Evolutionary conservation across 2,888 invertebrate genomes (phyloP), one percentile per base, ranked within the genome.

Genomic region (Drosophila vallismaia): DNA sequence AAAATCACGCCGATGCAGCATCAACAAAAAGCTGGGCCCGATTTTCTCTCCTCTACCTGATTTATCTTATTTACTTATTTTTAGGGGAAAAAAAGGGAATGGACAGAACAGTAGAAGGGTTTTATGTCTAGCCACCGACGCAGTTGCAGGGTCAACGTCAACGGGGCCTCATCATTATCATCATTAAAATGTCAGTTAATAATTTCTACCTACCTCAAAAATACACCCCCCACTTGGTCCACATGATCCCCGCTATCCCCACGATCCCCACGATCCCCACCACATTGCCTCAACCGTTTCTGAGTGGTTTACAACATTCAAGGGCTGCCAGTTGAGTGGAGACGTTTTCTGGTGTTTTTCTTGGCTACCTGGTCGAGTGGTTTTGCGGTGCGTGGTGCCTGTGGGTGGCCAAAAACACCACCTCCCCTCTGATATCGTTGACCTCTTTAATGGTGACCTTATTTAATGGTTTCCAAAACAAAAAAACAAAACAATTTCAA

Each of bases 121-220:
- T 74, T 84, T 68, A 76, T 76, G 88, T 81, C 86, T 87, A 88
- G 84, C 84, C 84, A 87, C 84, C 84, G 89, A 88, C 83, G 88
- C 89, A 84, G 89, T 88, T 79, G 79, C 82, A 76, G 71, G 66
- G 59, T 56, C 79, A 68, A 60, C 73, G 62, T 51, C 83, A 60
- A 64, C 66, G 54, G 67, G 81, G 89, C 89, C 84, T 76, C 85
- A 88, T 88, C 86, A 89, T 86, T 89, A 89, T 89, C 88, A 89
- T 89, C 86, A 86, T 86, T 86, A 89, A 86, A 86, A 88, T 89
- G 89, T 88, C 86, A 86, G 86, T 86, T 86, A 89, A 89, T 89
- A 85, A 89, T 85, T 88, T 86, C 72, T 86, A 74, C 79, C 66
- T 73, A 57, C 60, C 62, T 63, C 53, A 64, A 45, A 52, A 33